These are phyloP conservation scores for Clarias gariepinus DNA, from an alignment of 2,113 vertebrate species.

Conservation along the genomic window DNA sequence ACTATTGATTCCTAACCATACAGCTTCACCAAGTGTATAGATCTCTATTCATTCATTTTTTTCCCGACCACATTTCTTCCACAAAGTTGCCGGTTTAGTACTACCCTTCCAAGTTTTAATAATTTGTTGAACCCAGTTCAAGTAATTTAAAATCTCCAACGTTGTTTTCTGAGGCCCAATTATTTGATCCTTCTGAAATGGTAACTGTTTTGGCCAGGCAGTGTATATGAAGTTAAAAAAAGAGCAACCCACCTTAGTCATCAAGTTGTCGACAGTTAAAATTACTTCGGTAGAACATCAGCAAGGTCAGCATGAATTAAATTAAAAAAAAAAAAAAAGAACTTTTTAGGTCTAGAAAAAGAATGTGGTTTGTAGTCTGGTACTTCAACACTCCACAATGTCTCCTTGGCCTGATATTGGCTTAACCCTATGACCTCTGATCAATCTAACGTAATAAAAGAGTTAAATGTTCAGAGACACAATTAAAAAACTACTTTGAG, in stretches of 20 bases:
- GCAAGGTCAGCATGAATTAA: slow-evolving; percentile 13
- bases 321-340: not conserved
- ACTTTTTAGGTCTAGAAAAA: not conserved
- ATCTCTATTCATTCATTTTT: no score
- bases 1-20: no score
- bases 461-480: slow-evolving; percentile 5
- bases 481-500: slow-evolving; percentile 22
- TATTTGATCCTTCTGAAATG: no score
- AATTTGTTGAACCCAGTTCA: no score
- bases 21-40: no score
- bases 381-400: not conserved
- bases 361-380: not conserved
- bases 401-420: not conserved
- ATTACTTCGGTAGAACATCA: not conserved
- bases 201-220: no score
- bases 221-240: not conserved
- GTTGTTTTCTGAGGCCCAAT: no score
- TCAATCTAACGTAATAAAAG: slow-evolving; percentile 16
- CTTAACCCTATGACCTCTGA: not conserved
- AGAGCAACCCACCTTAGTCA: not conserved
- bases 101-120: no score
- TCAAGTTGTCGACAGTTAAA: slow-evolving; percentile 23
- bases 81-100: no score
- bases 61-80: no score
- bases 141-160: no score